Conservation (phyloP, 2,797 vertebrate genomes). For the Botia almorhae region DNA sequence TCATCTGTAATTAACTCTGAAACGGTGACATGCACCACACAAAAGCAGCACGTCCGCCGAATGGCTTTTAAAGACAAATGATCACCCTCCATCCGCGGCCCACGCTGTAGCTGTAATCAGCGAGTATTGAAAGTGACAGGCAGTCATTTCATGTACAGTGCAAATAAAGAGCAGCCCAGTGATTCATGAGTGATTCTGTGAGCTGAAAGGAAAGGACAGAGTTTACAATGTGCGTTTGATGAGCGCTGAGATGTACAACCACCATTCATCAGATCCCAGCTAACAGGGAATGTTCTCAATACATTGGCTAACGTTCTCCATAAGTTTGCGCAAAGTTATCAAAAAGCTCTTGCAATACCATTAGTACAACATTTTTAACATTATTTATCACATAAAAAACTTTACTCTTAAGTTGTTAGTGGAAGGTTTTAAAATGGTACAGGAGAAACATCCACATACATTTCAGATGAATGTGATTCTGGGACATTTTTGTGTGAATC, state of each 20-base stretch:
- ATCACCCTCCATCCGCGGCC: conserved; percentile 36
- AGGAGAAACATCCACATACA: too few species aligned
- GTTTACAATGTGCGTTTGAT: conserved; percentile 20
- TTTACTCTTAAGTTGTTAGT: too few species aligned
- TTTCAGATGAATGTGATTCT: too few species aligned
- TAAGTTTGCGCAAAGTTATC: too few species aligned
- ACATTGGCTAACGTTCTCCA: too few species aligned
- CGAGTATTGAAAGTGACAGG: conserved; percentile 52
- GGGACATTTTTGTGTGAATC: too few species aligned
- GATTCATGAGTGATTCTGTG: conserved; percentile 28
- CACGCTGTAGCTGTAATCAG: conserved; percentile 46
- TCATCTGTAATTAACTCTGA: conserved; percentile 54
- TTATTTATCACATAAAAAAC: too few species aligned
- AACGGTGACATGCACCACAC: conserved; percentile 47
- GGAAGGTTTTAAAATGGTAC: too few species aligned
- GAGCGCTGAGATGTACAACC: conserved; percentile 15
- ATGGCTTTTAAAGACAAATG: conserved; percentile 50
- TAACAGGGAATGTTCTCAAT: too few species aligned
- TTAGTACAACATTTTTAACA: neutral
- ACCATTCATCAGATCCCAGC: conserved; percentile 42
- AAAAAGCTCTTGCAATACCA: too few species aligned
- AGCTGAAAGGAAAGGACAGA: conserved; percentile 15
- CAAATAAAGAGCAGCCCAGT: conserved; percentile 4
- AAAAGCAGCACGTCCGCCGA: conserved; percentile 35
- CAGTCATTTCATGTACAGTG: conserved; percentile 52